Evolutionary conservation across 2,113 vertebrate genomes (phyloP).

Genomic region (Notothenia coriiceps): DNA sequence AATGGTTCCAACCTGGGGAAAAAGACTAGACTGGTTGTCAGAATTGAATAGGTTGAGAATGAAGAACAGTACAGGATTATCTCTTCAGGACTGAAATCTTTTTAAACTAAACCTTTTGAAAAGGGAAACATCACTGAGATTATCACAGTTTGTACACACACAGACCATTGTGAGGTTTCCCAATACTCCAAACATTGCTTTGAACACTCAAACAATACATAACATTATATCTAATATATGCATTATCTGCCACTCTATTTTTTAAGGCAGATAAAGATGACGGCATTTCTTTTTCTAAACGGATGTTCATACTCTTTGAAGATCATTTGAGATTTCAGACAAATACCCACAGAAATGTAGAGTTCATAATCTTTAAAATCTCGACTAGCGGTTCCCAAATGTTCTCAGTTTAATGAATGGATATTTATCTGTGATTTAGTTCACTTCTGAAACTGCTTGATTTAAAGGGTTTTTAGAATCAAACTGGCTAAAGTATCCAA

Average conservation of each 20-base stretch:
- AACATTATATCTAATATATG: neutral
- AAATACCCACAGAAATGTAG: neutral
- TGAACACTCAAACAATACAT: too few relatives aligned
- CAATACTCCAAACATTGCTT: neutral
- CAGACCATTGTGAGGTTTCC: neutral
- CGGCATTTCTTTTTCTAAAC: neutral
- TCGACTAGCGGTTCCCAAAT: neutral
- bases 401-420: neutral
- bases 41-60: neutral
- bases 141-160: neutral
- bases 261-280: neutral
- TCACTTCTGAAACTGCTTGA: neutral
- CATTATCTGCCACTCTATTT: neutral
- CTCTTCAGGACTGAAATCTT: neutral
- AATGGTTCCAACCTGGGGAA: neutral
- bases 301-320: neutral
- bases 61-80: neutral
- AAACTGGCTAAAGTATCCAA: neutral
- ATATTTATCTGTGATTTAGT: too few relatives aligned
- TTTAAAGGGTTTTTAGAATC: neutral
- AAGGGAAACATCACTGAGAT: neutral
- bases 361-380: neutral
- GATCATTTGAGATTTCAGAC: neutral
- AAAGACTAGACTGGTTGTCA: fast-evolving
- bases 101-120: too few relatives aligned